These are phyloP conservation scores for Polydrusus cervinus DNA, from an alignment of 2,888 invertebrate species.

Conservation along the genomic window DNA sequence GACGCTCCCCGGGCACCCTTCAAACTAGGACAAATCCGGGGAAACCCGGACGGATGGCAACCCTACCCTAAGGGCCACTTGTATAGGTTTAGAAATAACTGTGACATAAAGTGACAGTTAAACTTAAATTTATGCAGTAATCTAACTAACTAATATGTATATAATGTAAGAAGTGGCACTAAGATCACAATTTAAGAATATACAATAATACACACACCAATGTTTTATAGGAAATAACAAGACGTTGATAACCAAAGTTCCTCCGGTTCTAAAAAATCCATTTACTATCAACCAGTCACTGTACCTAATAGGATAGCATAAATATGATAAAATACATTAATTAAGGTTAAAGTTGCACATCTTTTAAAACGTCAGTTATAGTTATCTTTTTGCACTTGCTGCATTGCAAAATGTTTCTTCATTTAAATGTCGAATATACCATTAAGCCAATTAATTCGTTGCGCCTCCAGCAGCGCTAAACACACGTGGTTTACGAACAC, in stretches of 20 bases:
- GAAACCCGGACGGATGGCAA: too few relatives aligned
- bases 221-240: neutral
- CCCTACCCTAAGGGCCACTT: too few relatives aligned
- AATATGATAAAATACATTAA: conserved; percentile 47
- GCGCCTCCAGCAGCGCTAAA: conserved; percentile 52
- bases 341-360: conserved; percentile 23
- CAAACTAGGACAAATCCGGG: too few relatives aligned
- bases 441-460: conserved; percentile 55
- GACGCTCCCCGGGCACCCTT: too few relatives aligned
- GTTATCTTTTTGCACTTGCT: conserved; percentile 45
- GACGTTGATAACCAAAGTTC: neutral
- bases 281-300: neutral
- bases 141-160: too few relatives aligned
- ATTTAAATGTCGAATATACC: conserved; percentile 54
- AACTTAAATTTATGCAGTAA: too few relatives aligned
- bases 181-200: too few relatives aligned
- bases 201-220: neutral
- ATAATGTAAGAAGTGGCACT: too few relatives aligned
- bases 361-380: conserved; percentile 47
- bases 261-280: neutral
- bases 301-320: conserved; percentile 31
- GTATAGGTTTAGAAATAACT: too few relatives aligned
- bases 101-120: too few relatives aligned
- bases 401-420: conserved; percentile 45
- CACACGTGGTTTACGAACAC: conserved; percentile 54